Percentiles rank a stretch among this genome's conserved stretches.
Conservation (phyloP, 2,888 invertebrate species). For the Diaprepes abbreviatus region DNA sequence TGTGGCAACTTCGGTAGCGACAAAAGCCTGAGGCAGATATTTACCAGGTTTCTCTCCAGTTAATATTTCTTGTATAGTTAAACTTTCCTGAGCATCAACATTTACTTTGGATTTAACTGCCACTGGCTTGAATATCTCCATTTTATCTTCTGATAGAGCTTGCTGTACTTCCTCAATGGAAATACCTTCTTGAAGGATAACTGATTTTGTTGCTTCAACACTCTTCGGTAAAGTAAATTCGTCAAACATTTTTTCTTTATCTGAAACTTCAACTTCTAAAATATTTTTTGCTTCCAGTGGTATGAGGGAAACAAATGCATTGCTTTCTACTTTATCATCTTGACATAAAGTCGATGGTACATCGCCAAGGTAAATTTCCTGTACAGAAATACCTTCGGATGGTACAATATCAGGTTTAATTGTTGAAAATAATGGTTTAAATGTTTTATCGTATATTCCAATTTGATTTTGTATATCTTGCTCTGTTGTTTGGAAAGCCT, state of each 20-base stretch:
- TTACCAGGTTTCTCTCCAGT: conserved; percentile 81
- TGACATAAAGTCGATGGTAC: conserved; percentile 62
- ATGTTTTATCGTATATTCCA: conserved; percentile 67
- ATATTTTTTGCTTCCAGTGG: conserved; percentile 78
- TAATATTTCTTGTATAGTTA: conserved; percentile 78
- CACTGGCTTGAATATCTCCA: conserved; percentile 69
- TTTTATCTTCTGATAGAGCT: conserved; percentile 73
- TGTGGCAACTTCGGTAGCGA: conserved; percentile 82
- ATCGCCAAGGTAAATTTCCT: conserved; percentile 66
- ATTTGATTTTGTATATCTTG: conserved; percentile 69
- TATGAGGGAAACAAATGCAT: conserved; percentile 68
- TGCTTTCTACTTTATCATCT: conserved; percentile 59
- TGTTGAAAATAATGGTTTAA: conserved; percentile 66
- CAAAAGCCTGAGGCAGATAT: conserved; percentile 83
- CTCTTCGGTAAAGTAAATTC: conserved; percentile 67
- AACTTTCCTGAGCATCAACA: conserved; percentile 74
- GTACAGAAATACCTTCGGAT: conserved; percentile 69
- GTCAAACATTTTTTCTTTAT: conserved; percentile 72
- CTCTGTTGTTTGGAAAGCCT: conserved; percentile 72
- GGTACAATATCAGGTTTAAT: conserved; percentile 66
- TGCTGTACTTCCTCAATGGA: conserved; percentile 76
- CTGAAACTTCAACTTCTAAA: conserved; percentile 73
- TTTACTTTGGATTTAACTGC: conserved; percentile 73
- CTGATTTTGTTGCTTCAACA: conserved; percentile 71
- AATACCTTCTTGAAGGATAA: conserved; percentile 76